Conservation (phyloP, 2,888 invertebrate species). For the Notocelia uddmanniana region DNA sequence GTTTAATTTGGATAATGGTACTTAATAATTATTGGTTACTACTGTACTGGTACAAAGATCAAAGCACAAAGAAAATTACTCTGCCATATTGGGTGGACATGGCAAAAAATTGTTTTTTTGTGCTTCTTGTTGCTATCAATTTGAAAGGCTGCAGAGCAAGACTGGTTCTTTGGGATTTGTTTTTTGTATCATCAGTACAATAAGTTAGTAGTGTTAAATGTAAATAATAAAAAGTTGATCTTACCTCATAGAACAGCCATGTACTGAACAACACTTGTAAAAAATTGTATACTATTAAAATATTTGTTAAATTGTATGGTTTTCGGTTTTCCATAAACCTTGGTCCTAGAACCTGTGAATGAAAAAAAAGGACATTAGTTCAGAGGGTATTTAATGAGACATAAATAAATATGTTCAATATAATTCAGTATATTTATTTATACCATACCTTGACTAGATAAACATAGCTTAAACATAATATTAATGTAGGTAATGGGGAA, state of each 20-base stretch:
- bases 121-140: background rate
- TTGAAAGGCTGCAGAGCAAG: background rate
- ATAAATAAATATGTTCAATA: no score
- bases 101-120: background rate
- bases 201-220: constrained; percentile 26
- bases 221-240: constrained; percentile 47
- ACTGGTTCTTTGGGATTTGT: background rate
- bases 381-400: background rate
- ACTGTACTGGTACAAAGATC: background rate
- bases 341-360: constrained; percentile 91
- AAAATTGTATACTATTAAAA: constrained; percentile 93
- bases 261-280: constrained; percentile 95
- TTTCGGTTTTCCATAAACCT: constrained; percentile 96
- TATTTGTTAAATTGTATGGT: constrained; percentile 92
- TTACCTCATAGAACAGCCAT: constrained; percentile 97
- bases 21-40: no score
- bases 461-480: constrained; percentile 95
- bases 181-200: background rate
- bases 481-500: constrained; percentile 95
- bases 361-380: constrained; percentile 45
- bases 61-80: background rate
- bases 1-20: no score
- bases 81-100: background rate
- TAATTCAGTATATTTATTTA: constrained; percentile 15
- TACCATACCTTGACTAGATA: constrained; percentile 92